These are phyloP conservation scores for Pygoscelis antarcticus DNA, from an alignment of 2,113 vertebrate genomes.

Conservation along the genomic window DNA sequence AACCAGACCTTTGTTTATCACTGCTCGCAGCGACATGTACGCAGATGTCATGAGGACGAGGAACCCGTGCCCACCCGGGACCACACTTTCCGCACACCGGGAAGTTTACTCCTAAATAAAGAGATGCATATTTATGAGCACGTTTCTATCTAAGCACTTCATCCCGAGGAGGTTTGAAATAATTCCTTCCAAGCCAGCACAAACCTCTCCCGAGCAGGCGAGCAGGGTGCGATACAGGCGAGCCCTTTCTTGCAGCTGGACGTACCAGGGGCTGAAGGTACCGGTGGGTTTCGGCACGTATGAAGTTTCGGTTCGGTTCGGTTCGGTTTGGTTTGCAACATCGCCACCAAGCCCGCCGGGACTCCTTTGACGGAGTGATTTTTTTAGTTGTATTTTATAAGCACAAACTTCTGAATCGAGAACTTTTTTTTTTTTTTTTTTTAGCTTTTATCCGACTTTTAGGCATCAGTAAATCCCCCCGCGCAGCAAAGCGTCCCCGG, in stretches of 20 bases:
- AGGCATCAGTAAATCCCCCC: neutral
- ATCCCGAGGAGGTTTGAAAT: neutral
- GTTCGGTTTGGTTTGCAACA: neutral
- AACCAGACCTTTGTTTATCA: conserved; percentile 49
- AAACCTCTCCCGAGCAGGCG: neutral
- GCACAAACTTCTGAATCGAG: neutral
- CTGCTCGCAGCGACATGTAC: neutral
- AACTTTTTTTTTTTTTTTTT: neutral
- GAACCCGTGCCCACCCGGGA: neutral
- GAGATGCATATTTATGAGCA: rapidly evolving
- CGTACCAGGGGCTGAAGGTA: neutral
- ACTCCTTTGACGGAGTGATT: neutral
- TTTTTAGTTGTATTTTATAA: neutral
- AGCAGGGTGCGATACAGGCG: neutral
- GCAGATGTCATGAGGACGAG: neutral
- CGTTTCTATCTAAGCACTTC: neutral
- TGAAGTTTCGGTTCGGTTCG: neutral
- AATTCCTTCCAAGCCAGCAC: neutral
- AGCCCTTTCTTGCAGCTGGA: neutral
- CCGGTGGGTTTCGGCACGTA: neutral
- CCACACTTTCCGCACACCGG: neutral
- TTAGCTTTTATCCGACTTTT: neutral
- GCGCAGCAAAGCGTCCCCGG: neutral
- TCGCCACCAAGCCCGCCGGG: neutral
- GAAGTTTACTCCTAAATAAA: neutral